Evolutionary conservation across 2,888 invertebrate species (phyloP).

Genomic region (Vandiemenella viatica): DNA sequence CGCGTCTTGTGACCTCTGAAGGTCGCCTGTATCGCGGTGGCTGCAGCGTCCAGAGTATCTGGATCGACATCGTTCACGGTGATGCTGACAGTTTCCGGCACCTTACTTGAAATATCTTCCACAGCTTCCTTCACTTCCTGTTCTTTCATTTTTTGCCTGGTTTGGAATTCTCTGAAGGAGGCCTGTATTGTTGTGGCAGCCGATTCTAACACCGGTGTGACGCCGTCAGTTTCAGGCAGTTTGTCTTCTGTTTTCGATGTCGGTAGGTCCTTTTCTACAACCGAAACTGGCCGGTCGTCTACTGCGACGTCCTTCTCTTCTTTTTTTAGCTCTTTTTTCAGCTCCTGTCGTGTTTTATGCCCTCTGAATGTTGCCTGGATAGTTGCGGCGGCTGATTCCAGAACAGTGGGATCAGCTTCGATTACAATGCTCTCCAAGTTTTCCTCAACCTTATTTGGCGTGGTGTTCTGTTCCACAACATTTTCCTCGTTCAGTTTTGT

Average conservation of each 20-base stretch:
- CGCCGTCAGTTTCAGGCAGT: neutral
- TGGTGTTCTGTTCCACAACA: neutral
- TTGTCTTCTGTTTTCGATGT: no score
- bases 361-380: slow-evolving; percentile 18
- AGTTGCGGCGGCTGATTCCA: slow-evolving; percentile 11
- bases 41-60: slow-evolving; percentile 5
- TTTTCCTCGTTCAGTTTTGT: neutral
- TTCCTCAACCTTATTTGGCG: neutral
- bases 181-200: slow-evolving; percentile 19
- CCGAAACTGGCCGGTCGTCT: no score
- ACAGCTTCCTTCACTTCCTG: no score
- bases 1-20: slow-evolving; percentile 17
- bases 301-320: neutral
- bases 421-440: neutral
- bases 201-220: slow-evolving; percentile 9
- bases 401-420: neutral
- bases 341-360: slow-evolving; percentile 15
- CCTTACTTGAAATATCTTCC: neutral
- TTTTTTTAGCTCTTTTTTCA: neutral
- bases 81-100: neutral
- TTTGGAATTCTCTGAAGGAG: slow-evolving; percentile 17
- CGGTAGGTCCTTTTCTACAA: no score
- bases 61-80: no score
- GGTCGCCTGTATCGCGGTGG: slow-evolving; percentile 16
- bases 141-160: slow-evolving; percentile 11